Evolutionary conservation across 2,797 vertebrate genomes (phyloP), one percentile per base, ranked within the genome.

Genomic region (Malurus splendens): DNA sequence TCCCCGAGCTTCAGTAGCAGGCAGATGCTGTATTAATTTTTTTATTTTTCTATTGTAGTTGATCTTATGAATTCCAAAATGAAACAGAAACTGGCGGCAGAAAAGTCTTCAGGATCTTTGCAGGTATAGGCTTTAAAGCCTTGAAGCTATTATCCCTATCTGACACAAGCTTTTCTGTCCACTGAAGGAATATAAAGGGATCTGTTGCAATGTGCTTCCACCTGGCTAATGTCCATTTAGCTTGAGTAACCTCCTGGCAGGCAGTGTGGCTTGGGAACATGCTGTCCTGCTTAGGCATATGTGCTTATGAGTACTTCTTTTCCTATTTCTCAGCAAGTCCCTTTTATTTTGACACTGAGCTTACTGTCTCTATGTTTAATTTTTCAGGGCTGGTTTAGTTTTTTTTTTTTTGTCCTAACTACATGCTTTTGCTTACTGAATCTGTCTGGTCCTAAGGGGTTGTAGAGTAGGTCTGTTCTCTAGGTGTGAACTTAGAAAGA

Each of bases 41-140:
- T 6, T 2, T 51, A 32, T 14, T 59, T 25, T 28, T 36, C 14
- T 18, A 2, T 48, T 55, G 17, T 28, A 95, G 91, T 19, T 56
- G 77, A 7, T 76, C 56, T 30, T 79, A 98, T 98, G 98, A 98
- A 94, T 94, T 91, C 96, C 67, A 96, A 57, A 91, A 97, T 97
- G 95, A 98, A 98, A 74, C 82, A 95, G 38, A 98, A 97, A 60
- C 51, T 15, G 70, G 84, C 68, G 1, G 30, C 45, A 2, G 97
- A 95, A 19, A 96, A 82, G 54, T 90, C 97, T 2, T 68, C 96
- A 44, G 98, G 97, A 93, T 97, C 97, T 38, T 59, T 97, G 25
- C 97, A 97, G 98, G 99, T 99, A 97, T 41, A 28, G 17, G 6
- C 10, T 56, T 22, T 82, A 20, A 67, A 18, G 10, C 18, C 18